Conservation (phyloP, 2,113 vertebrate genomes). For the Lamprotornis superbus region DNA sequence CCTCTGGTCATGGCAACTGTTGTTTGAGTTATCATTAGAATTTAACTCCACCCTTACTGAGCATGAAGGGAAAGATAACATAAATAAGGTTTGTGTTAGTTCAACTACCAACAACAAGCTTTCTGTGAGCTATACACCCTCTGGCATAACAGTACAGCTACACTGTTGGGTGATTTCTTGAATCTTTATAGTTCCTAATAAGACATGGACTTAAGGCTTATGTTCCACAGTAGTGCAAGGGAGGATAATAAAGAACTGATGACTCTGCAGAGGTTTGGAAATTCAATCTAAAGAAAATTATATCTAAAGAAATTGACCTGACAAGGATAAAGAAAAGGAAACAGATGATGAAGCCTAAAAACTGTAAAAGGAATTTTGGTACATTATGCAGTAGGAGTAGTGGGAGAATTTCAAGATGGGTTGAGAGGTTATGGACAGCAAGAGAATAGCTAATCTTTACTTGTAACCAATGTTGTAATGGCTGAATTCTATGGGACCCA, state of each 20-base stretch:
- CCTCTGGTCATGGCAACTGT: not conserved
- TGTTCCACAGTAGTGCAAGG: not conserved
- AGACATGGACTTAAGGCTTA: slow-evolving; percentile 31
- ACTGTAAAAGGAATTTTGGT: not conserved
- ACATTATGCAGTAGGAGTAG: not conserved
- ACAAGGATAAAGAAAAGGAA: not conserved
- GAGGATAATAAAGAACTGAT: slow-evolving; percentile 32
- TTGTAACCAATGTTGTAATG: not conserved
- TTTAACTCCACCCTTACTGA: not conserved
- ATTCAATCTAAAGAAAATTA: slow-evolving; percentile 9
- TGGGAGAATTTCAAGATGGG: not conserved
- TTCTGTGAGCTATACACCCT: not conserved
- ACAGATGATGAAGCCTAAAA: not conserved
- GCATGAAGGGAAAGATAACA: not conserved
- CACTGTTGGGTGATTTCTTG: not conserved
- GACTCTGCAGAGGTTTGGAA: slow-evolving; percentile 22
- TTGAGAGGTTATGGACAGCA: not conserved
- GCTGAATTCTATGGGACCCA: not conserved
- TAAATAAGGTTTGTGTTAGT: not conserved
- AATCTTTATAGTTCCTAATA: slow-evolving; percentile 27
- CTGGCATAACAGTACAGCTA: not conserved
- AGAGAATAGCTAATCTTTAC: not conserved
- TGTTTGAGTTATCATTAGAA: not conserved
- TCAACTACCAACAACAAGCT: not conserved
- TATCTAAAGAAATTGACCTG: not conserved